Evolutionary conservation across 2,888 invertebrate species (phyloP).

Genomic region (Caradrina kadenii): DNA sequence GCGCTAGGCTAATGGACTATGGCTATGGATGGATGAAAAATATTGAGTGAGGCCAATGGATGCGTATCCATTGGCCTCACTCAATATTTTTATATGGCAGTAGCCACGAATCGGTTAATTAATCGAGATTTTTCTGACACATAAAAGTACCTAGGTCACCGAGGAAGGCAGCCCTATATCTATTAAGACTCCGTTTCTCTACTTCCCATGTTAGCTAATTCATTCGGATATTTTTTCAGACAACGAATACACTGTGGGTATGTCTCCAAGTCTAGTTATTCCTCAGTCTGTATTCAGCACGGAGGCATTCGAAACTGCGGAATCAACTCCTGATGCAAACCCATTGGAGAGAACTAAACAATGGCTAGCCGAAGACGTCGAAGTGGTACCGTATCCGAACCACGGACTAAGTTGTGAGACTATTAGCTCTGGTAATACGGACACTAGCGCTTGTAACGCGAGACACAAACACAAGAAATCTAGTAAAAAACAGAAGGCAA

Average conservation of each 20-base stretch:
- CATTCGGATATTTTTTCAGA: constrained; percentile 55
- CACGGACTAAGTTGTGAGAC: constrained; percentile 59
- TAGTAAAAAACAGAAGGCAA: constrained; percentile 58
- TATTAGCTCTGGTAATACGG: constrained; percentile 68
- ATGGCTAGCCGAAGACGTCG: constrained; percentile 75
- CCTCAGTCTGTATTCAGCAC: constrained; percentile 45
- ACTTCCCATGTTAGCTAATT: neutral
- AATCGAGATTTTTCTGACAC: too few relatives aligned
- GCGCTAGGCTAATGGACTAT: too few relatives aligned
- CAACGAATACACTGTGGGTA: constrained; percentile 60
- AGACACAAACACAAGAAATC: constrained; percentile 64
- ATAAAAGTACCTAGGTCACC: too few relatives aligned
- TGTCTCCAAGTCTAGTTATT: constrained; percentile 59
- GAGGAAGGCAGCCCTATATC: too few relatives aligned
- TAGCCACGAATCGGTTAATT: too few relatives aligned
- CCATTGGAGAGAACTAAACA: constrained; percentile 73
- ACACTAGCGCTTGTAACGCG: constrained; percentile 61
- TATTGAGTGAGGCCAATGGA: too few relatives aligned
- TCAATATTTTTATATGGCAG: too few relatives aligned
- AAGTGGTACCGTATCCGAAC: constrained; percentile 63
- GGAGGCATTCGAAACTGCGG: constrained; percentile 32
- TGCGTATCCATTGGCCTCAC: too few relatives aligned
- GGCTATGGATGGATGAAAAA: too few relatives aligned
- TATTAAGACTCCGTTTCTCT: too few relatives aligned
- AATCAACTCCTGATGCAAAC: constrained; percentile 52